Evolutionary conservation across 2,888 invertebrate genomes (phyloP), one percentile per base, ranked within the genome.

Genomic region (Resseliella maxima): DNA sequence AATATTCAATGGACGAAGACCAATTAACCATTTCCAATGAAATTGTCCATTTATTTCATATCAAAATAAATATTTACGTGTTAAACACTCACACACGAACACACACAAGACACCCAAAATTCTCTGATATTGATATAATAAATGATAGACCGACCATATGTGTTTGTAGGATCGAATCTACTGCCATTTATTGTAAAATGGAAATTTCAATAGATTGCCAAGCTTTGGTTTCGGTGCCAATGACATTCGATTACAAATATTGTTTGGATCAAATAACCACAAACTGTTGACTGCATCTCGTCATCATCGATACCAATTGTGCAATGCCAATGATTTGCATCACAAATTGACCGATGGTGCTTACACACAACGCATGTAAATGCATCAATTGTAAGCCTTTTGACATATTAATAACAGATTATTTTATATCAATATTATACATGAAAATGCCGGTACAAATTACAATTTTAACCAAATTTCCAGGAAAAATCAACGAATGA

Each of bases 391-490:
- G 27, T 35, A 31, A 31, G 31, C 31, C 15, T 72, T 72, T 72
- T 72, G 72, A 72, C 72, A 31, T 31, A 72, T 72, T 72, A 72
- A 72, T 72, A 72, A 72, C 10, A 72, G 72, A 31, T 72, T 72
- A 72, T 72, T n/a, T 72, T 72, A 72, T 72, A 72, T 72, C 72
- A 72, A 35, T 72, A 72, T 72, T 72, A 41, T 41, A 72, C 72
- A 72, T 72, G 27, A 35, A 27, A 72, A 72, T 31, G 72, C 72
- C 72, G 72, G 31, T 31, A 31, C 31, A 72, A 72, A 72, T 31
- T 72, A 35, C 72, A 27, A 72, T 27, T 31, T 72, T 21, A 31
- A 31, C 31, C 0, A 59, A 59, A 59, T 27, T 12, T 31, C 12
- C n/a, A 6, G 72, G n/a, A 72, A 72, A 72, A 27, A 24, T n/a